These are phyloP conservation scores for Drosophila pachea DNA, from an alignment of 1,140 invertebrate genomes.

Conservation along the genomic window DNA sequence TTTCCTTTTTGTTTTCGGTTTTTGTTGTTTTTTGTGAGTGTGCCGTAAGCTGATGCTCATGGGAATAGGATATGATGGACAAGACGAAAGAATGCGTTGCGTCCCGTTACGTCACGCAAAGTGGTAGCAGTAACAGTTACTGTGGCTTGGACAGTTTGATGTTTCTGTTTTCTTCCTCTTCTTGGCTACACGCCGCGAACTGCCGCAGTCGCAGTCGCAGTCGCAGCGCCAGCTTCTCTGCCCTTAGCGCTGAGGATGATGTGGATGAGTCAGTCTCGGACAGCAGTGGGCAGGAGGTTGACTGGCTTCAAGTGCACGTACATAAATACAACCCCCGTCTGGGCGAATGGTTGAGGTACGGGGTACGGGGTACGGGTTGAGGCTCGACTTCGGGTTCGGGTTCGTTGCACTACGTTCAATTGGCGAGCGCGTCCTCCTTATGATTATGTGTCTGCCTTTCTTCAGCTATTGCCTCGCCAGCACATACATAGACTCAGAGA, in stretches of 20 bases:
- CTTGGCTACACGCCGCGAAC: conserved; percentile 31
- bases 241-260: conserved; percentile 24
- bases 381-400: conserved; percentile 19
- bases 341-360: conserved; percentile 20
- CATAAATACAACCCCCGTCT: conserved; percentile 42
- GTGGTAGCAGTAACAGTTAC: conserved; percentile 18
- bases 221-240: conserved; percentile 42
- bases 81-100: conserved; percentile 1
- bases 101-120: conserved; percentile 11
- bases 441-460: conserved; percentile 22
- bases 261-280: conserved; percentile 54
- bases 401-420: conserved; percentile 48
- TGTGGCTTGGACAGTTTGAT: conserved; percentile 8
- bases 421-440: conserved; percentile 17
- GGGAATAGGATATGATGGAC: conserved; percentile 2
- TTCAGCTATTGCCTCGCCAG: conserved; percentile 27
- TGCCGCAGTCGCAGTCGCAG: conserved; percentile 10
- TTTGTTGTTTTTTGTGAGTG: not conserved
- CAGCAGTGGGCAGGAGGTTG: conserved; percentile 22
- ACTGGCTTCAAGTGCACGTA: conserved; percentile 7
- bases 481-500: not conserved
- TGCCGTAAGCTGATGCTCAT: conserved; percentile 22
- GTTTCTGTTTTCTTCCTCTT: conserved; percentile 13
- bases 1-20: not conserved
- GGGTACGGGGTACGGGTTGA: conserved; percentile 9